Evolutionary conservation across 2,888 invertebrate species (phyloP), one percentile per base, ranked within the genome.

Genomic region (Galerucella calmariensis): DNA sequence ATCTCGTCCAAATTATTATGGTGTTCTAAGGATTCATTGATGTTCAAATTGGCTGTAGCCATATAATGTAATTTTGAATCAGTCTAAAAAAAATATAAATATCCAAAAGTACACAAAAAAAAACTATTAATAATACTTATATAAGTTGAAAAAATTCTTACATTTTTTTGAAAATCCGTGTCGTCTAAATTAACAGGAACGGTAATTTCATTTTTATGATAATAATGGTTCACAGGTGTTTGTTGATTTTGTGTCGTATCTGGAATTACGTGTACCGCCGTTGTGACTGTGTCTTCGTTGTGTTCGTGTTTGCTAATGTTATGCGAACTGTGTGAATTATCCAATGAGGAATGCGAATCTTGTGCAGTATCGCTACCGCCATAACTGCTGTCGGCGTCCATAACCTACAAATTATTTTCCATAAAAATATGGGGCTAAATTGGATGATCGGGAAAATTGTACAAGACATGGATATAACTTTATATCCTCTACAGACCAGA

Each of bases 371-470:
- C 87, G 82, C 87, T 87, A 78, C 87, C 87, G 53, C 87, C 87
- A 79, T 87, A 87, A 80, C 87, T 87, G 79, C 87, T 88, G 79
- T 88, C 87, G 53, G 87, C 87, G 79, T 88, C 87, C 87, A 88
- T 88, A 73, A 58, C 69, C 76, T 78, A 56, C 35, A 75, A 69
- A 66, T n/a, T 2, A 10, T 27, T 27, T 27, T 27, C 27, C 27
- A 4, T 27, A 27, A 27, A 27, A 27, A 27, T 27, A 27, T 27
- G 20, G 20, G 20, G 20, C 20, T 20, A 20, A 20, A 20, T 20
- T 20, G 20, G 20, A 20, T 20, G 20, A 20, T 20, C 20, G 20
- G 20, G 20, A 20, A 20, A 20, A 20, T 20, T 20, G 20, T 20
- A 20, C 20, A 20, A 20, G 20, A 20, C 20, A 20, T 20, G 20